Evolutionary conservation across 2,797 vertebrate genomes (phyloP).

Genomic region (Mycteria americana): DNA sequence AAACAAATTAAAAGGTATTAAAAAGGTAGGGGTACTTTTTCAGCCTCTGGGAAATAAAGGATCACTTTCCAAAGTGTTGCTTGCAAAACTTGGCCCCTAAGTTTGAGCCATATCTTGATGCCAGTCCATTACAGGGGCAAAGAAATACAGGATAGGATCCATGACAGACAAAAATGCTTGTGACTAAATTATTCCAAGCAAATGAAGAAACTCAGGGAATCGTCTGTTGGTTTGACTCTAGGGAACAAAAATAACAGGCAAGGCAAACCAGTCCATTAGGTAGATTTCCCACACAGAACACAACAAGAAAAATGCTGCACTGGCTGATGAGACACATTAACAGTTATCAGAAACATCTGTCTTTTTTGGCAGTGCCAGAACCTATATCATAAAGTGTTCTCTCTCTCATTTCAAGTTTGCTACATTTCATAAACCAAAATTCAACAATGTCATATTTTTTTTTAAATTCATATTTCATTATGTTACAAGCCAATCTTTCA

Average conservation of each 20-base stretch:
- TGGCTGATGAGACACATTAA: neutral
- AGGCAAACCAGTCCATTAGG: neutral
- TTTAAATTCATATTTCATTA: neutral
- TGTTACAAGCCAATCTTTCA: neutral
- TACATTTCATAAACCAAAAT: neutral
- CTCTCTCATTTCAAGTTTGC: neutral
- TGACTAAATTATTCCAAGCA: neutral
- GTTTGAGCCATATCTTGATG: neutral
- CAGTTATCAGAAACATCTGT: neutral
- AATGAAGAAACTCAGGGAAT: neutral
- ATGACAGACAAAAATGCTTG: neutral
- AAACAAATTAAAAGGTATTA: neutral
- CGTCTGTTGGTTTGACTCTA: neutral
- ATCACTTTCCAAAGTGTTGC: neutral
- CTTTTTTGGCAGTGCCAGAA: neutral
- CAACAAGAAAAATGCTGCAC: fast-evolving
- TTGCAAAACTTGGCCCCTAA: neutral
- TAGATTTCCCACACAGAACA: neutral
- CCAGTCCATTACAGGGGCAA: neutral
- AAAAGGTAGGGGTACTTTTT: neutral
- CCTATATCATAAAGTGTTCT: neutral
- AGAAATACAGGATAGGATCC: neutral
- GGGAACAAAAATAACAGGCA: neutral
- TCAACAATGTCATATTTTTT: neutral
- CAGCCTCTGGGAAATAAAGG: neutral